These are phyloP conservation scores for Meles meles DNA, from an alignment of 2,113 vertebrate species.

Conservation along the genomic window DNA sequence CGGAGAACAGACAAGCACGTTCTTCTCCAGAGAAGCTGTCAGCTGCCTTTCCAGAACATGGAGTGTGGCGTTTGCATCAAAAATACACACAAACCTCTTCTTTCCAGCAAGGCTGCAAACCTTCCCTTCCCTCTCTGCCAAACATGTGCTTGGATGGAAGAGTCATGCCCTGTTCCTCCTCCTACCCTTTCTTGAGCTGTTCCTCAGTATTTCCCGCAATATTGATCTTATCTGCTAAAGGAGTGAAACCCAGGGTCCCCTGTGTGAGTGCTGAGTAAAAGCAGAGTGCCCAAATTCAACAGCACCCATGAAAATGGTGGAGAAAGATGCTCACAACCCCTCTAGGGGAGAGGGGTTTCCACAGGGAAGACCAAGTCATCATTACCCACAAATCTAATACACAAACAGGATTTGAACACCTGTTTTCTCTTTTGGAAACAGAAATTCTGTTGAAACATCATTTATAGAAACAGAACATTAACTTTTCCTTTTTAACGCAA, in stretches of 20 bases:
- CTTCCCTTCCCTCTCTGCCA: neutral
- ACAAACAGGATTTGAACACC: neutral
- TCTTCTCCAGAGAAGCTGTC: constrained; percentile 55
- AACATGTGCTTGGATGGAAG: neutral
- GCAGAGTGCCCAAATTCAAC: neutral
- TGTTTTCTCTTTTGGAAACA: constrained; percentile 18
- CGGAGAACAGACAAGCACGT: constrained; percentile 49
- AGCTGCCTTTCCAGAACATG: constrained; percentile 58
- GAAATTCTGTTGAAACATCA: constrained; percentile 20
- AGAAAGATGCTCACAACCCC: neutral
- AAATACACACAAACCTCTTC: constrained; percentile 19
- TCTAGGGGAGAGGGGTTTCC: neutral
- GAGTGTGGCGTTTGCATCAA: neutral
- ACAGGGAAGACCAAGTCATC: neutral
- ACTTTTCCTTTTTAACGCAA: neutral
- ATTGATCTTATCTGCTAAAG: neutral
- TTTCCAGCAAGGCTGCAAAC: neutral
- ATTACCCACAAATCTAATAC: neutral
- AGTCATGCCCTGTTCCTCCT: neutral
- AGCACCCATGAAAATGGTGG: neutral
- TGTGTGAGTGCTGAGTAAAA: neutral
- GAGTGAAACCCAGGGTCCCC: neutral
- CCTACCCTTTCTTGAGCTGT: neutral
- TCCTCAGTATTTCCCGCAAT: neutral
- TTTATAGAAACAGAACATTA: constrained; percentile 39